Conservation (phyloP, 1,140 invertebrate genomes). For the Periplaneta americana region DNA sequence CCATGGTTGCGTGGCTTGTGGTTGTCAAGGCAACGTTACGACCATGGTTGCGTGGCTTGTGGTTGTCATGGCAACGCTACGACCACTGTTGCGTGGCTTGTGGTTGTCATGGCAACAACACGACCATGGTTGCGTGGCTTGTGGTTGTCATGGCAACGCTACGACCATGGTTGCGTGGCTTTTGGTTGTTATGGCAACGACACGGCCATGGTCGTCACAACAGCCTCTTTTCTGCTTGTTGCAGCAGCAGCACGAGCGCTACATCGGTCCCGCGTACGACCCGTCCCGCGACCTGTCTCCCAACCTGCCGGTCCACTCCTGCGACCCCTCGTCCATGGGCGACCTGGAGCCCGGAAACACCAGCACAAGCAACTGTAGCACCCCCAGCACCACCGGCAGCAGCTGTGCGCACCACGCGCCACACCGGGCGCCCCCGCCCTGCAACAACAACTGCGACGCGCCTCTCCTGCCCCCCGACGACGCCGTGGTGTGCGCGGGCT, state of each 20-base stretch:
- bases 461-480: constrained; percentile 22
- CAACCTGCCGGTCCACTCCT: constrained; percentile 47
- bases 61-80: too few species aligned
- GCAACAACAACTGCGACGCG: constrained; percentile 32
- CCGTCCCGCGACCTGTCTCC: constrained; percentile 64
- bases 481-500: constrained; percentile 73
- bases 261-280: constrained; percentile 54
- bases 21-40: too few species aligned
- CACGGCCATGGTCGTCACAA: too few species aligned
- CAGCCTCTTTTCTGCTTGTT: constrained; percentile 15
- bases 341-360: constrained; percentile 34
- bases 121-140: too few species aligned
- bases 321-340: constrained; percentile 50
- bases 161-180: too few species aligned
- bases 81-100: too few species aligned
- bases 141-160: too few species aligned
- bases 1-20: too few species aligned
- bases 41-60: too few species aligned
- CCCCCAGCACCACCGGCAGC: constrained; percentile 3
- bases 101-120: too few species aligned
- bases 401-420: constrained; percentile 28
- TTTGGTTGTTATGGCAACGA: too few species aligned
- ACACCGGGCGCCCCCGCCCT: constrained; percentile 23
- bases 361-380: constrained; percentile 34
- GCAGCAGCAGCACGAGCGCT: constrained; percentile 40